Percentiles rank a stretch among this genome's conserved stretches.
Conservation (phyloP, 2,888 invertebrate genomes). For the Pardosa pseudoannulata region DNA sequence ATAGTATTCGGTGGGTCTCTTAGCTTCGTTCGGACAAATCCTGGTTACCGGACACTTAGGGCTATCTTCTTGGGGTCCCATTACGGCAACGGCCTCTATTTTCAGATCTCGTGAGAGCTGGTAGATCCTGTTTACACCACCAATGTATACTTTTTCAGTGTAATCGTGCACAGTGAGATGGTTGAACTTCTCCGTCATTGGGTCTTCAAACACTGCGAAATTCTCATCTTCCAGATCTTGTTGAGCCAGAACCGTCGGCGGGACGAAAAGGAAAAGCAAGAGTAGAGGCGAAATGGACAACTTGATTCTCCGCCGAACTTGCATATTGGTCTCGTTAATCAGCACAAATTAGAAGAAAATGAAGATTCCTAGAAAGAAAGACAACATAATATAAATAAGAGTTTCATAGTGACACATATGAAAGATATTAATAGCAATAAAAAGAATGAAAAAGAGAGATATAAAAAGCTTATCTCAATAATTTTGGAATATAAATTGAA, state of each 20-base stretch:
- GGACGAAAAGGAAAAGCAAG: slow-evolving; percentile 50
- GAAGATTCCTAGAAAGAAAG: slow-evolving; percentile 28
- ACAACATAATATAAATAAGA: no score
- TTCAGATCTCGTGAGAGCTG: slow-evolving; percentile 92
- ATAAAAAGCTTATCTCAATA: no score
- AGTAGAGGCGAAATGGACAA: slow-evolving; percentile 44
- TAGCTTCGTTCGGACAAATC: slow-evolving; percentile 87
- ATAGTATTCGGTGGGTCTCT: slow-evolving; percentile 90
- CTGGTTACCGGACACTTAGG: slow-evolving; percentile 86
- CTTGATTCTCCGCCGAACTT: slow-evolving; percentile 51
- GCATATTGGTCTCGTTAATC: slow-evolving; percentile 38
- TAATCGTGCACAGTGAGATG: slow-evolving; percentile 93
- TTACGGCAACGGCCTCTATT: slow-evolving; percentile 84
- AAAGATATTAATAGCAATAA: no score
- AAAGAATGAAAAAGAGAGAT: no score
- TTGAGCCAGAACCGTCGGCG: slow-evolving; percentile 44
- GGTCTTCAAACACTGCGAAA: slow-evolving; percentile 66
- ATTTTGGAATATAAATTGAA: no score
- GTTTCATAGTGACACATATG: no score
- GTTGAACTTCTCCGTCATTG: slow-evolving; percentile 81
- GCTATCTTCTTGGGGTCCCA: slow-evolving; percentile 92
- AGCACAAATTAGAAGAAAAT: slow-evolving; percentile 38
- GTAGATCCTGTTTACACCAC: slow-evolving; percentile 93
- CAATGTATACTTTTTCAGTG: slow-evolving; percentile 92
- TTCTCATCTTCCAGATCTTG: slow-evolving; percentile 66